Evolutionary conservation across 2,113 vertebrate species (phyloP), one percentile per base, ranked within the genome.

Genomic region (Pan paniscus): DNA sequence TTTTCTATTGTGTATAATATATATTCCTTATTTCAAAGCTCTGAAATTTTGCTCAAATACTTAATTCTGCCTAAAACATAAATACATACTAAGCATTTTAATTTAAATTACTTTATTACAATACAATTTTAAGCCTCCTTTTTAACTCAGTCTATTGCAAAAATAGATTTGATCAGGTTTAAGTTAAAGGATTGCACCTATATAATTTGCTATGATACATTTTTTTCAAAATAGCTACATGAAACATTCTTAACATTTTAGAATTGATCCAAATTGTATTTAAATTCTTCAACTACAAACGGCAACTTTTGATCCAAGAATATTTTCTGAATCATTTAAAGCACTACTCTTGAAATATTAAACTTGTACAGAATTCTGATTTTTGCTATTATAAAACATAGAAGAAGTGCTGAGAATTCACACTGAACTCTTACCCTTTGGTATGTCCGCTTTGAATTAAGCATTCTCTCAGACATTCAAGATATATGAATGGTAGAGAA

Each of bases 271-370:
- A 90, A 89, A 90, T 97, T 97, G 52, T 68, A 92, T 96, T 96
- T 94, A 96, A 79, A 90, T 22, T 75, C 79, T 76, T 90, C 32
- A 93, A 23, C 50, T 89, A 87, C n/a, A 68, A 68, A 68, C 32
- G 70, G n/a, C 92, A 76, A 79, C 78, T 96, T 96, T 96, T 95
- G 73, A 82, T 90, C 5, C 30, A 89, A 70, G 52, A 96, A 57
- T 98, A 88, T 96, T 97, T 96, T 92, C 30, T 91, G 55, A 96
- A 92, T 80, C n/a, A 93, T 82, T 94, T 93, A 97, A 96, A 90
- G 35, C 6, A 57, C 23, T 73, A 25, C 78, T 98, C 23, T 70
- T 89, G 6, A 89, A 96, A 79, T 96, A 93, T 68, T 89, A 95
- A 91, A 89, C 76, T 95, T 95, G 88, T 43, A 79, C 23, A 64